Evolutionary conservation across 2,888 invertebrate species (phyloP), one percentile per base, ranked within the genome.

Genomic region (Anarsia innoxiella): DNA sequence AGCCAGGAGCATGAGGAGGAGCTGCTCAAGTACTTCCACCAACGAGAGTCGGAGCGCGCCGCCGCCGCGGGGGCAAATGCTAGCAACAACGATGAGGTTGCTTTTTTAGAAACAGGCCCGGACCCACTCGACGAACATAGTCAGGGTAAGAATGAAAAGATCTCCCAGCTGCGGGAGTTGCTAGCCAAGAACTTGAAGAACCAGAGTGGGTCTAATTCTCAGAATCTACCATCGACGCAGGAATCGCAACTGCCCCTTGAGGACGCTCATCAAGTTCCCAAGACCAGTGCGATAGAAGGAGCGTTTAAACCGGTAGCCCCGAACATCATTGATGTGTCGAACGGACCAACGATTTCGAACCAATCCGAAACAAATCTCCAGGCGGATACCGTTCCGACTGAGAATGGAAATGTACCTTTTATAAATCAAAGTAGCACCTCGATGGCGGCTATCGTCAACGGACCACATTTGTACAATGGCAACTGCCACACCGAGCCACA

Each of bases 1-100:
- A 92, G 93, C 62, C 93, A 92, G 58, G 93, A 92, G 61, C 94
- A 94, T 69, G 93, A 93, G 62, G 93, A 93, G 63, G 94, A 94
- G 75, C 76, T 95, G 54, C 86, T 93, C 67, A 92, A 93, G 76
- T 94, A 94, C 78, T 94, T 94, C 73, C 91, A 89, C 61, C 14
- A 26, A 11, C n/a, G 73, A 74, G 11, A 32, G 13, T 66, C 70
- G 48, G 73, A 75, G n/a, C 53, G 55, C 2, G 42, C 69, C 53
- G 61, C 54, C 52, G 39, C 48, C 11, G 51, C 54, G 25, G 37
- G 48, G 34, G 52, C 54, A 2, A 12, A 8, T 19, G 25, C 12
- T 15, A 42, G 45, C 34, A 48, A 42, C 40, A 41, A 48, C 16
- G 44, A 53, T 34, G 38, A 65, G 12, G 53, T 53, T 48, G 57